phyloP scores from a whole-genome alignment of 2,113 vertebrate species.

The Lamprologus lemairii region DNA sequence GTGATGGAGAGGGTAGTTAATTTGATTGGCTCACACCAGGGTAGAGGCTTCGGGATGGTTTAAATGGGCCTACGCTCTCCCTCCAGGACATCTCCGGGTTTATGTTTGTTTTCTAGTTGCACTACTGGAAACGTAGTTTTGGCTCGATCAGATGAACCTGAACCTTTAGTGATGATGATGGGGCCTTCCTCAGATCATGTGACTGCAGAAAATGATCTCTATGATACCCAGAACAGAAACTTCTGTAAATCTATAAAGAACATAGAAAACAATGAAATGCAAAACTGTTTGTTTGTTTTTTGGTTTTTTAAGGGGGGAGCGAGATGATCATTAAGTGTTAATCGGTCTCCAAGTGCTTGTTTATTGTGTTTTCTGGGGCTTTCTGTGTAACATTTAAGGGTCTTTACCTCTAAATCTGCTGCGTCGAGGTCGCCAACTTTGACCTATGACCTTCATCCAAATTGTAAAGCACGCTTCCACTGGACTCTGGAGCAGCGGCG shows the following conservation, averaged over 20 bases:
- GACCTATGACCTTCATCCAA: neutral
- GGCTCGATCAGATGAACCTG: neutral
- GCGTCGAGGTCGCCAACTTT: neutral
- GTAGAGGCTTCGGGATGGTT: neutral
- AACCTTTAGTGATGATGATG: neutral
- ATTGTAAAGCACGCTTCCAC: neutral
- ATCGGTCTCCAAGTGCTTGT: accelerated
- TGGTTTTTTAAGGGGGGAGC: accelerated
- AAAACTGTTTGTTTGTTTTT: neutral
- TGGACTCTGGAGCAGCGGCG: neutral
- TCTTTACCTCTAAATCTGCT: neutral
- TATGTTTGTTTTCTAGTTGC: neutral
- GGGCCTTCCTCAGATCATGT: neutral
- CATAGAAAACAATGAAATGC: neutral
- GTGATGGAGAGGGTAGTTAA: neutral
- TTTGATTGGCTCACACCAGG: neutral
- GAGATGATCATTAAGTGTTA: neutral
- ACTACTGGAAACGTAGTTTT: accelerated
- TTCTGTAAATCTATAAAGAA: neutral
- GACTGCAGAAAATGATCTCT: neutral
- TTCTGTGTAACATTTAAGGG: accelerated
- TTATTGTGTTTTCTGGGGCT: accelerated
- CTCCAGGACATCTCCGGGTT: accelerated
- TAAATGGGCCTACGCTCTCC: accelerated
- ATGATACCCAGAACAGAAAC: neutral